A percentile compares a stretch with the other conserved stretches of the same genome.
These are phyloP conservation scores for Ectemnius cavifrons DNA, from an alignment of 2,888 invertebrate species.

Conservation along the genomic window DNA sequence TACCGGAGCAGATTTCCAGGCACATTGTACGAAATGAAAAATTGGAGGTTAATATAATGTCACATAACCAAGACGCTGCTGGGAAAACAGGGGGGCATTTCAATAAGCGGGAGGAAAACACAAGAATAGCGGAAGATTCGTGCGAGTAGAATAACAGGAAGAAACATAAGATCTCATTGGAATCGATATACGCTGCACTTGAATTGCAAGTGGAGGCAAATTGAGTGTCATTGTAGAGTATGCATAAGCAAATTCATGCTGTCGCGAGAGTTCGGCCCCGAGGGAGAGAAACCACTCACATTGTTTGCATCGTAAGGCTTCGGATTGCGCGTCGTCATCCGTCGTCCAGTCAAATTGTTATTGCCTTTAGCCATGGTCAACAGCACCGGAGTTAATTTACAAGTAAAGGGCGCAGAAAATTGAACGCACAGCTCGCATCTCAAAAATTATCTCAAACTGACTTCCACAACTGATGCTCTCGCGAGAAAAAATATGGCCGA, in stretches of 20 bases:
- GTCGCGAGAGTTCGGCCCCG: slow-evolving; percentile 40
- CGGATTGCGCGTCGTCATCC: slow-evolving; percentile 70
- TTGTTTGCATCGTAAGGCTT: slow-evolving; percentile 79
- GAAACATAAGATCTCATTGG: not conserved
- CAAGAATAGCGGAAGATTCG: not conserved
- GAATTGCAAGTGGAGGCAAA: too few species aligned
- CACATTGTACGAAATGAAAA: too few species aligned
- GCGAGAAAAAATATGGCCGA: slow-evolving; percentile 76
- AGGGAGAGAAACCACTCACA: slow-evolving; percentile 74
- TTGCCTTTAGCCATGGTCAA: slow-evolving; percentile 74
- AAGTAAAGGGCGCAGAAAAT: slow-evolving; percentile 56
- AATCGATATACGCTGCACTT: too few species aligned
- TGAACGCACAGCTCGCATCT: slow-evolving; percentile 69
- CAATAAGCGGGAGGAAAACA: not conserved
- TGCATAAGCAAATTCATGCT: slow-evolving; percentile 24
- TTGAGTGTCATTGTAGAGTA: too few species aligned
- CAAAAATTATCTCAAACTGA: slow-evolving; percentile 68
- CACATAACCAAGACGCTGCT: slow-evolving; percentile 56
- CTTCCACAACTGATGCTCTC: slow-evolving; percentile 69
- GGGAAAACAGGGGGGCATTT: slow-evolving; percentile 36
- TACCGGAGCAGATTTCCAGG: too few species aligned
- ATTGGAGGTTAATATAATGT: slow-evolving; percentile 59
- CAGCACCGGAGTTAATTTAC: slow-evolving; percentile 39
- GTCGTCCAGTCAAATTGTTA: slow-evolving; percentile 73
- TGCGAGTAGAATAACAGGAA: not conserved